phyloP scores from a whole-genome alignment of 92 coral and sea anemone genomes.

The Heliopora coerulea region DNA sequence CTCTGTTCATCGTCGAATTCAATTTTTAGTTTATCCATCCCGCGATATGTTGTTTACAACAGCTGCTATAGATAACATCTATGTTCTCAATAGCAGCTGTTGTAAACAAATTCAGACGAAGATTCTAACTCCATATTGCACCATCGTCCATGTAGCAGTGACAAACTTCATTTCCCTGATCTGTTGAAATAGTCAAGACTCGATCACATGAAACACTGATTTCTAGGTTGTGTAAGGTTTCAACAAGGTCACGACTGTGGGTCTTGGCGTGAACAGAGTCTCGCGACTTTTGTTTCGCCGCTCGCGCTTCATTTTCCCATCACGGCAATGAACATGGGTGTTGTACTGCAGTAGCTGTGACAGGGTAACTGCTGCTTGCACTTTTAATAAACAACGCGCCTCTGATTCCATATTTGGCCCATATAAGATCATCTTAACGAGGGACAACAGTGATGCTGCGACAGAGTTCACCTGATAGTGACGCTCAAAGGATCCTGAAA shows the following conservation, averaged over 20 bases:
- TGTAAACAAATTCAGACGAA: conserved; percentile 22
- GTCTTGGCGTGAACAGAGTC: conserved; percentile 8
- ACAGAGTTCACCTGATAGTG: background rate
- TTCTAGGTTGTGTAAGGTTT: conserved; percentile 11
- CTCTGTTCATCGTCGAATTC: no score
- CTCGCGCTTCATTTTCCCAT: no score
- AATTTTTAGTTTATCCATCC: no score
- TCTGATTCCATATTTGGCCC: no score
- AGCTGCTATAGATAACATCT: no score
- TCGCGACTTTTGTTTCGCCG: background rate
- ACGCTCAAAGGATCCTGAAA: background rate
- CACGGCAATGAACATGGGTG: no score
- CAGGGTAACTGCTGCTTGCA: no score
- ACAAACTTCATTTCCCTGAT: conserved; percentile 35
- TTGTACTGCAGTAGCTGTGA: background rate
- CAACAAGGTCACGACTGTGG: conserved; percentile 18
- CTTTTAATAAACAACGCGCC: no score
- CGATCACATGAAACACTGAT: conserved; percentile 28
- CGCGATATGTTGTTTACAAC: no score
- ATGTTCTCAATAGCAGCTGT: conserved; percentile 47
- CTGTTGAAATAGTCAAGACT: conserved; percentile 20
- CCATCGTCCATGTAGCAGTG: conserved; percentile 8
- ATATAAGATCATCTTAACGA: conserved; percentile 17
- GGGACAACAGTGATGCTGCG: conserved; percentile 15
- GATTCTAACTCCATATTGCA: background rate